phyloP scores from a whole-genome alignment of 2,113 vertebrate species.

The Rhipidura dahli region DNA sequence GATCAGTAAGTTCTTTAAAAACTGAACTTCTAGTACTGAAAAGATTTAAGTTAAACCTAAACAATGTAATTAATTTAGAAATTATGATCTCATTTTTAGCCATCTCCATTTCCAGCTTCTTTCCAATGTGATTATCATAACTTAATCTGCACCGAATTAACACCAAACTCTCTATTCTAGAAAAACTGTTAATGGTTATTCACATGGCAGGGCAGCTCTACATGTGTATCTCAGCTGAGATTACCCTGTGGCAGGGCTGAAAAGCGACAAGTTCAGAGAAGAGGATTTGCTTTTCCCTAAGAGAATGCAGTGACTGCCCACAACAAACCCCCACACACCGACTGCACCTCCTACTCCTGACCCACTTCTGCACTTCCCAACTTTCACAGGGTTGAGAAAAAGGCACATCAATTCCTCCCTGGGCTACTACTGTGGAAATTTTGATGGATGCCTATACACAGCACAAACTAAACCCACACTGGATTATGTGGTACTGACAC shows the following conservation, averaged over 20 bases:
- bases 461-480: not conserved
- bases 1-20: not conserved
- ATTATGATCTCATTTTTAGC: not conserved
- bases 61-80: slow-evolving; percentile 27
- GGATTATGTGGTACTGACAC: not conserved
- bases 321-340: not conserved
- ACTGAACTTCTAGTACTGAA: not conserved
- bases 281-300: not conserved
- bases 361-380: not conserved
- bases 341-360: not conserved
- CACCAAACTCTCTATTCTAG: not conserved
- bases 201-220: not conserved
- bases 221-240: not conserved
- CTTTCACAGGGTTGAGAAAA: not conserved
- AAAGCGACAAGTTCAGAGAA: not conserved
- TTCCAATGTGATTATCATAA: not conserved
- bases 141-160: slow-evolving; percentile 26
- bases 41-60: not conserved
- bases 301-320: not conserved
- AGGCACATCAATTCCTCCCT: not conserved
- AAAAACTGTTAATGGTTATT: not conserved
- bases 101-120: not conserved
- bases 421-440: not conserved
- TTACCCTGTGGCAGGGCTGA: not conserved
- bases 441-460: not conserved